Percentiles rank a stretch among this genome's conserved stretches.
phyloP scores from a whole-genome alignment of 2,797 vertebrate species.

The Tamandua tetradactyla region DNA sequence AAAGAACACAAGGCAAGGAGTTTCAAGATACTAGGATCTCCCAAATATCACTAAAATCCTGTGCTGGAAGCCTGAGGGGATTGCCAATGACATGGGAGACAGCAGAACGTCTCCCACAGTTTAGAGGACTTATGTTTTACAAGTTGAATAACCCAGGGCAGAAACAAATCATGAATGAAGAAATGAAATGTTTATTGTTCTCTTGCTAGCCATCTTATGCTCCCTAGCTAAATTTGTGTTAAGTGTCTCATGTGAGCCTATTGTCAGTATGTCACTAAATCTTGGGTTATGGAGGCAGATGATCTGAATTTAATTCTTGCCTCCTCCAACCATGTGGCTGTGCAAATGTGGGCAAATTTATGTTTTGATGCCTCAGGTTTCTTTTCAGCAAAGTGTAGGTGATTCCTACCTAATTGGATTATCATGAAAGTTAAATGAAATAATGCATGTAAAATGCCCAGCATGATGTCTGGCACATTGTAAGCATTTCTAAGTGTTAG shows the following conservation, averaged over 20 bases:
- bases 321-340: not conserved
- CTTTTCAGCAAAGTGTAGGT: not conserved
- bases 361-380: not conserved
- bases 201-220: not conserved
- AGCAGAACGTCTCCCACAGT: not conserved
- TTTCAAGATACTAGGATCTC: not conserved
- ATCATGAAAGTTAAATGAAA: not conserved
- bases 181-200: not conserved
- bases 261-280: not conserved
- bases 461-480: not conserved
- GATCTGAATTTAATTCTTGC: not conserved
- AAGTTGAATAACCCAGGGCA: not conserved
- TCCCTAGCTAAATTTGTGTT: not conserved
- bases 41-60: not conserved
- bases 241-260: not conserved
- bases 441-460: not conserved
- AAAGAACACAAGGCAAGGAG: not conserved
- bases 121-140: not conserved
- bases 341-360: not conserved
- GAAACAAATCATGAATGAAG: not conserved
- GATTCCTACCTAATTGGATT: not conserved
- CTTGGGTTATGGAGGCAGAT: not conserved
- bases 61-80: not conserved
- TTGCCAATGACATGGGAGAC: not conserved
- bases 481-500: not conserved